Evolutionary conservation across 1,140 invertebrate genomes (phyloP).

Genomic region (Drosophila tristis): DNA sequence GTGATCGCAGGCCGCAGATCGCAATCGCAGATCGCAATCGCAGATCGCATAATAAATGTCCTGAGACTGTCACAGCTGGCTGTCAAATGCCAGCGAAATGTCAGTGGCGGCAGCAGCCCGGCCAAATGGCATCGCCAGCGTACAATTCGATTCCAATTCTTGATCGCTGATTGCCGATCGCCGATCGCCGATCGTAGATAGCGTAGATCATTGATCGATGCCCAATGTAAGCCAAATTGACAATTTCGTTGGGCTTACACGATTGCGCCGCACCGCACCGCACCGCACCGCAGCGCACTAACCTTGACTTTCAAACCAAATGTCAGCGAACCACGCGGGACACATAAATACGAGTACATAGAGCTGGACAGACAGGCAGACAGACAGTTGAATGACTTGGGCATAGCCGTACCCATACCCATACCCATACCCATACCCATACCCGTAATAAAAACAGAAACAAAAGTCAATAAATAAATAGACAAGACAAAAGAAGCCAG

Average conservation of each 20-base stretch:
- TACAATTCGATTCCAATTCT: slow-evolving; percentile 37
- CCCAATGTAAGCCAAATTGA: slow-evolving; percentile 42
- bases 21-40: slow-evolving; percentile 8
- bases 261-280: slow-evolving; percentile 4
- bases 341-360: too few relatives aligned
- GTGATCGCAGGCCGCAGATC: too few relatives aligned
- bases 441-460: slow-evolving; percentile 41
- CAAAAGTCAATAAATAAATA: slow-evolving; percentile 47
- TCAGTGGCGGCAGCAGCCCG: slow-evolving; percentile 41
- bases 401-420: slow-evolving; percentile 8
- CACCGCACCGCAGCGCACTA: background rate
- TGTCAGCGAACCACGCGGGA: slow-evolving; percentile 17
- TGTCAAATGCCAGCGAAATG: slow-evolving; percentile 72
- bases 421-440: slow-evolving; percentile 6
- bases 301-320: slow-evolving; percentile 68
- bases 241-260: slow-evolving; percentile 32
- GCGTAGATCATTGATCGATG: slow-evolving; percentile 13
- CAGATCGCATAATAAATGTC: slow-evolving; percentile 69
- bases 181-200: background rate
- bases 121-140: slow-evolving; percentile 41
- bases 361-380: background rate
- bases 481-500: slow-evolving; percentile 34
- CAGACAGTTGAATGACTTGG: slow-evolving; percentile 45
- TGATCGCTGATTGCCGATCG: slow-evolving; percentile 5
- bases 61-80: slow-evolving; percentile 50